Base-by-base conservation (phyloP, 2,113 vertebrate genomes). In the Cygnus buccinator region DNA sequence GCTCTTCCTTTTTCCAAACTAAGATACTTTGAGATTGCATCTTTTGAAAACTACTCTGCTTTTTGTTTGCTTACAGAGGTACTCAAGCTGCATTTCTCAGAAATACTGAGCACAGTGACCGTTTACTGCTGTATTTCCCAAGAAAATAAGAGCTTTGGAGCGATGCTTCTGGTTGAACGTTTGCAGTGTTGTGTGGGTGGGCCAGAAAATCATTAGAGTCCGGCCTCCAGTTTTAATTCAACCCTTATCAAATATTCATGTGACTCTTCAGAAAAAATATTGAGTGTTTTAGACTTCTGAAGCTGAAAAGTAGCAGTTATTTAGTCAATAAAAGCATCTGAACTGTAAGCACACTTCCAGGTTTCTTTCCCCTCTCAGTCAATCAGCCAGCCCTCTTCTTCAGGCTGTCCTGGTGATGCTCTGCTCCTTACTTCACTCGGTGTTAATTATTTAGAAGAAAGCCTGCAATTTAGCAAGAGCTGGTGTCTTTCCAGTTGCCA, bases 1-100 rank as follows among this genome's bases (percentile, higher is more conserved):
- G 62, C 35, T 62, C 8, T 13, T 75, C 12, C 6, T 41, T 19
- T 44, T 76, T 17, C 3, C 19, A 71, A 58, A 37, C 35, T 23
- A 33, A 44, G 5, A 3, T 50, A 1, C 18, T 81, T 54, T 48
- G 16, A 57, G 75, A 35, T 33, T 1, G 2, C 0, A 1, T 15
- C 52, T 16, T n/a, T 41, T 21, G 18, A 37, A 37, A 87, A 23
- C 48, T 18, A 13, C 18, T 13, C 21, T 70, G 29, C 25, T 41
- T 41, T 73, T 55, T 71, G 5, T 21, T 48, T 65, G n/a, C 54
- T 19, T n/a, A 48, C 10, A 25, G 39, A 46, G 22, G 28, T 13
- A 11, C 13, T 25, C 35, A 31, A 55, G 41, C 23, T 41, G 33
- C 4, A 0, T 35, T 61, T n/a, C 14, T 41, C 39, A 37, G 25